Evolutionary conservation across 2,888 invertebrate species (phyloP), one percentile per base, ranked within the genome.

Genomic region (Hirtodrosophila alboralis): DNA sequence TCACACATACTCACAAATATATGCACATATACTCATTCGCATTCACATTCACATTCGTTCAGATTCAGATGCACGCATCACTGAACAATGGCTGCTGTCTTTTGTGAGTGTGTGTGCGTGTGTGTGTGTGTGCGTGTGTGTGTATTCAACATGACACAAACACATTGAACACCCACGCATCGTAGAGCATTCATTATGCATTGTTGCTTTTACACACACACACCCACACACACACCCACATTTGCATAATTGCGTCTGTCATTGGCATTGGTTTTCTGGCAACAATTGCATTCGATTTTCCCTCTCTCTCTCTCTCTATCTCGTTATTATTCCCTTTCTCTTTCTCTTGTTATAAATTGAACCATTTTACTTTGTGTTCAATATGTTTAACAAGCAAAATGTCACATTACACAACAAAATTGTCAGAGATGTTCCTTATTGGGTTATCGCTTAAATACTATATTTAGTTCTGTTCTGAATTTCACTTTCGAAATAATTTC

Each of bases 141-240:
- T 45, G 37, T 81, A 81, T 81, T 69, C 72, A 79, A 76, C 81
- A 79, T 79, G 79, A 79, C 79, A 79, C 74, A 72, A 78, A 79
- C 79, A 81, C 66, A 81, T 78, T 76, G 81, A 79, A 79, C 79
- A 81, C 79, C 79, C 79, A 81, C 79, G 79, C 79, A 81, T 79
- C 81, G 76, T 28, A 53, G 43, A 76, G 79, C 79, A 79, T 81
- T 79, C 79, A 79, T 79, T 79, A 81, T 79, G 79, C 79, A 72
- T 78, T 81, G 76, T 72, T 79, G 79, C 79, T 66, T 75, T 62
- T 60, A 44, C 63, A 44, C 63, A 44, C 63, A 44, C 45, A 56
- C 51, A 54, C 56, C 33, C 43, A 36, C 49, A 34, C 23, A 38
- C 38, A 51, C 47, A 38, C 44, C 34, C 21, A 10, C n/a, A 74